Base-by-base conservation (phyloP, 37 sponge, comb jelly and placozoan genomes). In the Halichondria panicea region DNA sequence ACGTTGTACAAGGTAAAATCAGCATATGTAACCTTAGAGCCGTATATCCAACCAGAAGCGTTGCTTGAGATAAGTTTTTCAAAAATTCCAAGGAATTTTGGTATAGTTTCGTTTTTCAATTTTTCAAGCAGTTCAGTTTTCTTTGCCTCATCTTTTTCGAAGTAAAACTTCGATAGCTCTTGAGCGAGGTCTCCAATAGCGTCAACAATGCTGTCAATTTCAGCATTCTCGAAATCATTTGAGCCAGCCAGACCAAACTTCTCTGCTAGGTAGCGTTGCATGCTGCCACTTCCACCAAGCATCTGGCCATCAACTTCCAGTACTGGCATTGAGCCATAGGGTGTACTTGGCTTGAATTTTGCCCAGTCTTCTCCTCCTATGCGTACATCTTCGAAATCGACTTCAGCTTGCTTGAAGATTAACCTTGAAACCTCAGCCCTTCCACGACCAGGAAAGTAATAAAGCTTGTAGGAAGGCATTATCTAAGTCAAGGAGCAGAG, bases 241-340 rank as follows among this genome's bases (percentile, higher is more conserved):
- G 43, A 15, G 5, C 86, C 86, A 56, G 80, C 89, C 0, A 83
- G 72, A 0, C 76, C 81, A 48, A 59, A 79, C 50, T 78, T 34
- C 76, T 83, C 80, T n/a, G 79, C 89, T 8, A 89, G 46, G 54
- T 73, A 89, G 4, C 84, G 67, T 3, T 65, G 76, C 0, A 89
- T 89, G 0, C 66, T 52, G 9, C 37, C 52, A 38, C 53, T 78
- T 0, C 89, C 84, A 12, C 80, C 80, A 18, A 89, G n/a, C 45
- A 63, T 25, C 63, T 89, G 83, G 0, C 89, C 89, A 52, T 89
- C 89, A 12, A 83, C 69, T 5, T 89, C 84, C 46, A 89, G 63
- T 1, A 83, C 80, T 9, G 89, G 89, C 22, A 89, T 3, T 12
- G 38, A 8, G 22, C 80, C 89, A 45, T 66, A 83, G 0, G 89